These are phyloP conservation scores for Serrognathus titanus DNA, from an alignment of 2,888 invertebrate genomes.

Conservation along the genomic window DNA sequence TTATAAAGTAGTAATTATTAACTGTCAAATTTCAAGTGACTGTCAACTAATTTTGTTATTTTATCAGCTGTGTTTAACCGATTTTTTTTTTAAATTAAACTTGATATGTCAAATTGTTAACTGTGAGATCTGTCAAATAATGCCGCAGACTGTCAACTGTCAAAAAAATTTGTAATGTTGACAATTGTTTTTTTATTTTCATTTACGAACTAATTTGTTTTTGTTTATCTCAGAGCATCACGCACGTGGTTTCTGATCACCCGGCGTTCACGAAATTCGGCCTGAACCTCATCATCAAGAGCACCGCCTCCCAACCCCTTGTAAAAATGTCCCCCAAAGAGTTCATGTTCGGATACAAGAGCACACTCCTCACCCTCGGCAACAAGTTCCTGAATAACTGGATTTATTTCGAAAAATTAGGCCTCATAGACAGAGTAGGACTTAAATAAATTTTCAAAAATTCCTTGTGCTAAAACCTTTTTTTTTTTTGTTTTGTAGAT, in stretches of 20 bases:
- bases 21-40: no score
- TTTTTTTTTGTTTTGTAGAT: constrained; percentile 62
- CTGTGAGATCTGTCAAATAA: no score
- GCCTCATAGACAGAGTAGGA: constrained; percentile 81
- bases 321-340: constrained; percentile 78
- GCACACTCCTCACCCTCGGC: constrained; percentile 77
- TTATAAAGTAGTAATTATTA: no score
- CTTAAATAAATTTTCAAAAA: not conserved
- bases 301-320: constrained; percentile 68
- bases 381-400: constrained; percentile 79
- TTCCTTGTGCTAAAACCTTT: no score
- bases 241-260: constrained; percentile 68
- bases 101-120: no score
- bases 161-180: no score
- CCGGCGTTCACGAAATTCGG: constrained; percentile 64
- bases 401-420: constrained; percentile 84
- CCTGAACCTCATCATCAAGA: constrained; percentile 66
- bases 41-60: no score
- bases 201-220: no score
- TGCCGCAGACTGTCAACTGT: no score
- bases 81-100: no score
- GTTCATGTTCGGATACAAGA: constrained; percentile 86
- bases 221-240: constrained; percentile 66
- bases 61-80: no score
- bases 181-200: no score